phyloP scores from a whole-genome alignment of 2,113 vertebrate species.

The Burhinus bistriatus region DNA sequence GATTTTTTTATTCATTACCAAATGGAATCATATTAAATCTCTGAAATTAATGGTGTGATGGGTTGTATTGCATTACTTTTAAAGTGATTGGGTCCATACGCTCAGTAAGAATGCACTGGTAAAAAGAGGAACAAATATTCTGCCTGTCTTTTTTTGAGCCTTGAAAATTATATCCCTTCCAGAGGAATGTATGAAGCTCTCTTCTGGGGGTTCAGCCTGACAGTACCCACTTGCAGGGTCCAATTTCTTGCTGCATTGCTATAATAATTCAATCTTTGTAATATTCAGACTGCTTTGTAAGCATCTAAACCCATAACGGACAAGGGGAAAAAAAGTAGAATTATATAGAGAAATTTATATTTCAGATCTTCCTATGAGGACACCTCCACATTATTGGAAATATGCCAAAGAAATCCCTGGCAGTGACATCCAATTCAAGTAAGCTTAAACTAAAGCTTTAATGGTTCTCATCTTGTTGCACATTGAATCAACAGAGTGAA shows the following conservation, averaged over 20 bases:
- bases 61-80: neutral
- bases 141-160: neutral
- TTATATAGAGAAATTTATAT: neutral
- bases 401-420: neutral
- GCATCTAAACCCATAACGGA: neutral
- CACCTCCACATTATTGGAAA: neutral
- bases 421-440: neutral
- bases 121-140: neutral
- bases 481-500: neutral
- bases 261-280: neutral
- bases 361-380: neutral
- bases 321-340: neutral
- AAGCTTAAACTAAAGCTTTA: neutral
- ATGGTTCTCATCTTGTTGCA: neutral
- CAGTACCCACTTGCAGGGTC: neutral
- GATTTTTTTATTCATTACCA: neutral
- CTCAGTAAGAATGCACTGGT: neutral
- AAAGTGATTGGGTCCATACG: neutral
- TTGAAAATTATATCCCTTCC: neutral
- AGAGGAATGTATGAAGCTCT: neutral
- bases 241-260: neutral
- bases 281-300: neutral
- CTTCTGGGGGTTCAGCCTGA: neutral
- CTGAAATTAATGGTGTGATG: slow-evolving; percentile 1
- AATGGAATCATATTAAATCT: neutral